Evolutionary conservation across 2,797 vertebrate species (phyloP).

Genomic region (Gambusia yucatana): DNA sequence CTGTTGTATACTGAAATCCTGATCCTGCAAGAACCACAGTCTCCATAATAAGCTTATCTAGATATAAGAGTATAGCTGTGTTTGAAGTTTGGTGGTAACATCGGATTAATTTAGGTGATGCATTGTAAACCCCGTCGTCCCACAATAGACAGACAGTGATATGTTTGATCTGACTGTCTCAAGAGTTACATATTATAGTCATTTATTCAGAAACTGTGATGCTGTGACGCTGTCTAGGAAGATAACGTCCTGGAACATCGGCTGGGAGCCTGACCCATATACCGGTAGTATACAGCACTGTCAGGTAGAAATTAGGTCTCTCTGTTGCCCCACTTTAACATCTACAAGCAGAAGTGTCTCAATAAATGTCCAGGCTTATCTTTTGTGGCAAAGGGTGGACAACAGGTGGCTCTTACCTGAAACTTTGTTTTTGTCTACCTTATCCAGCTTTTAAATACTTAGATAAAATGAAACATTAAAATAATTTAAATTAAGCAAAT

Average conservation of each 20-base stretch:
- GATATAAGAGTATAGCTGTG: not conserved
- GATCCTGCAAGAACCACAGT: not conserved
- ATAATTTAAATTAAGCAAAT: not conserved
- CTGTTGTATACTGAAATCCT: not conserved
- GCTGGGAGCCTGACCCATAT: constrained; percentile 63
- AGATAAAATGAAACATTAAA: not conserved
- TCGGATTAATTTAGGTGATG: constrained; percentile 25
- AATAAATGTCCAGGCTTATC: constrained; percentile 33
- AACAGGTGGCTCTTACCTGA: not conserved
- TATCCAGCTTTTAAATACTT: not conserved
- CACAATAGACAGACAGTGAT: constrained; percentile 44
- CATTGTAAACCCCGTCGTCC: constrained; percentile 32
- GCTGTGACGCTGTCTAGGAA: constrained; percentile 26
- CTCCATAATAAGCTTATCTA: not conserved
- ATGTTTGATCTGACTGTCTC: constrained; percentile 51
- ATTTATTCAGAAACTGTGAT: constrained; percentile 52
- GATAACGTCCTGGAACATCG: constrained; percentile 59
- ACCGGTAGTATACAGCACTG: constrained; percentile 40
- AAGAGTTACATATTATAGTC: constrained; percentile 50
- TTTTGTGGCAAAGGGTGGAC: constrained; percentile 19
- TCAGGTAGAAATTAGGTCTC: constrained; percentile 62
- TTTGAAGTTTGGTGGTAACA: not conserved
- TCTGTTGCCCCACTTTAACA: constrained; percentile 61
- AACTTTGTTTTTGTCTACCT: not conserved
- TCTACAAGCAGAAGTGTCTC: constrained; percentile 40